Base-by-base conservation (phyloP, 2,888 invertebrate species). In the Phortica magna region DNA sequence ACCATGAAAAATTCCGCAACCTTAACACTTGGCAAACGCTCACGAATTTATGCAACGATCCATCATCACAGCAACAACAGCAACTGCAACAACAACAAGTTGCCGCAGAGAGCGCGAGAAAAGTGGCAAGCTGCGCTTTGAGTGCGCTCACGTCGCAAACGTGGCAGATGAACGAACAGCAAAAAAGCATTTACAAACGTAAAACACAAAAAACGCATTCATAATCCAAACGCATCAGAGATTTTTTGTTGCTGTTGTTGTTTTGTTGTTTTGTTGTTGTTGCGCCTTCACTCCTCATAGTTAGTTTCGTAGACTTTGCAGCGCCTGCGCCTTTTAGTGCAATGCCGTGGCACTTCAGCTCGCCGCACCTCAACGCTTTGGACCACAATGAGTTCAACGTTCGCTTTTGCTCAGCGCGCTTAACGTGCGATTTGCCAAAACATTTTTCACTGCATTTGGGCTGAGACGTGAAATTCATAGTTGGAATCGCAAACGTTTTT, bases 141-240 rank as follows among this genome's bases (percentile, higher is more conserved):
- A 61, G 61, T 22, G 14, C 41, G 67, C 9, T 12, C 55, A 71
- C 43, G 48, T 73, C 57, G n/a, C 42, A 14, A 73, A 48, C 19
- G 9, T 61, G 61, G 7, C 19, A 61, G 22, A 22, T 61, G 61
- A 17, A 59, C 57, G 68, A 82, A 81, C 78, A 81, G 79, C 82
- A 77, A 79, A 82, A 83, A 83, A 77, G 84, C 84, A 85, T 85
- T 84, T 80, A 79, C 79, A 77, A 83, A 82, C 75, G 78, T 75
- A 77, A 81, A 88, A 83, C 83, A 83, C 78, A 83, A 87, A 82
- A 89, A 87, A 89, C 88, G 89, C 89, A 88, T 85, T 88, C 80
- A 80, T 81, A 82, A 79, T 78, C 81, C 82, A 68, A 79, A 80
- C 80, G 81, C 80, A 82, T 80, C 59, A 57, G 48, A 72, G 72